phyloP scores from a whole-genome alignment of 2,888 invertebrate species.

The Leptopilina drosophilae region DNA sequence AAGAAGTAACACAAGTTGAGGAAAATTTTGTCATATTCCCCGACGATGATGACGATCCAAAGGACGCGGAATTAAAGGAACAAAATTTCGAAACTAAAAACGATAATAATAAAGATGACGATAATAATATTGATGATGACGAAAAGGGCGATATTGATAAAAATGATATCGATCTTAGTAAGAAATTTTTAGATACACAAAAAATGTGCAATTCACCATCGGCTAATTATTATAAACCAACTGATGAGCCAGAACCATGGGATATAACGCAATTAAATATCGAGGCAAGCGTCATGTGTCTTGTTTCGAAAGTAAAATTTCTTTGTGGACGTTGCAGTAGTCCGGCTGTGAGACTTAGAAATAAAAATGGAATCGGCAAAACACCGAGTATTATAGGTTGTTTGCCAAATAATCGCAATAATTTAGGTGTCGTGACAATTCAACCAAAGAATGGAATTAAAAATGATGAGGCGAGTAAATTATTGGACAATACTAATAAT shows the following conservation, averaged over 20 bases:
- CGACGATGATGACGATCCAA: slow-evolving; percentile 78
- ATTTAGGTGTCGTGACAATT: slow-evolving; percentile 69
- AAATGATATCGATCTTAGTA: slow-evolving; percentile 70
- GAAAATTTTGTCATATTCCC: slow-evolving; percentile 80
- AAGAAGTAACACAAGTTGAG: slow-evolving; percentile 70
- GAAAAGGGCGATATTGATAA: slow-evolving; percentile 69
- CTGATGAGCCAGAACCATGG: slow-evolving; percentile 90
- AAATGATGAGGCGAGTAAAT: slow-evolving; percentile 70
- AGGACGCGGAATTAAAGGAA: slow-evolving; percentile 57
- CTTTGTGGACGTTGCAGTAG: slow-evolving; percentile 86
- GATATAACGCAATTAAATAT: slow-evolving; percentile 91
- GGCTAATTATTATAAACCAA: slow-evolving; percentile 88
- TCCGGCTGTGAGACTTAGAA: slow-evolving; percentile 83
- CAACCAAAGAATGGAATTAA: slow-evolving; percentile 72
- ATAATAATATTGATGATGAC: slow-evolving; percentile 64
- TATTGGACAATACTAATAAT: slow-evolving; percentile 63
- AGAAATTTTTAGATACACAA: slow-evolving; percentile 78
- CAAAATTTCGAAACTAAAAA: slow-evolving; percentile 52
- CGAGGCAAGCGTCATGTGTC: slow-evolving; percentile 91
- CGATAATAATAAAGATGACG: slow-evolving; percentile 53
- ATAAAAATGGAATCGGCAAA: slow-evolving; percentile 73
- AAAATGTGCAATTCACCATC: slow-evolving; percentile 84
- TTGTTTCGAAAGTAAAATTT: slow-evolving; percentile 90
- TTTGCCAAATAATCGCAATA: slow-evolving; percentile 58
- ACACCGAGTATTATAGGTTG: slow-evolving; percentile 68